phyloP scores from a whole-genome alignment of 2,888 invertebrate species.

The Lordiphosa fenestrarum region DNA sequence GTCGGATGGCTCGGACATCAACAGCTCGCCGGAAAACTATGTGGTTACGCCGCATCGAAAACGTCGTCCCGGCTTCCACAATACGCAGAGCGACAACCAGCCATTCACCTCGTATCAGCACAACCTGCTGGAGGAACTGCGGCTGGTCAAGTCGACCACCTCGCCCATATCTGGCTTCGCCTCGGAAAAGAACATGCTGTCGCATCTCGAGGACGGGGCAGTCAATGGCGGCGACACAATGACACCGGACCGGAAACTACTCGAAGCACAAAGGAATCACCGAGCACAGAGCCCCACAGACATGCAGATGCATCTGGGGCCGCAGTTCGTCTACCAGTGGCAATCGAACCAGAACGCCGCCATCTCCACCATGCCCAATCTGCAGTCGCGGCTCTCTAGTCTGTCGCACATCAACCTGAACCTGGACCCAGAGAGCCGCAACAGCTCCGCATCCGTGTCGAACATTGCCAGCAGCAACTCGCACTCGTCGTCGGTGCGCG shows the following conservation, averaged over 20 bases:
- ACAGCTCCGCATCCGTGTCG: conserved; percentile 47
- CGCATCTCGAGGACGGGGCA: conserved; percentile 72
- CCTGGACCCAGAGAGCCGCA: conserved; percentile 60
- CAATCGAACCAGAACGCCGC: conserved; percentile 77
- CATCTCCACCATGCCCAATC: conserved; percentile 73
- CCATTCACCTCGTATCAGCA: conserved; percentile 92
- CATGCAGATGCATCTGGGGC: conserved; percentile 80
- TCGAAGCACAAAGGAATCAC: conserved; percentile 76
- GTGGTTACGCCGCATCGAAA: conserved; percentile 93
- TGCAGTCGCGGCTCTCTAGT: conserved; percentile 73
- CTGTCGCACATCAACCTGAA: conserved; percentile 69
- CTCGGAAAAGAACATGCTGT: conserved; percentile 74
- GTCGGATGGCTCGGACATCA: conserved; percentile 86
- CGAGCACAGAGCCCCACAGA: conserved; percentile 86
- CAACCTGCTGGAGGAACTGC: conserved; percentile 87
- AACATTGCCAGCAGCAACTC: conserved; percentile 60
- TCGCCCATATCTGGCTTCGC: conserved; percentile 86
- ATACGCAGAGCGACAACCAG: conserved; percentile 92
- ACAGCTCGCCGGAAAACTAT: conserved; percentile 90
- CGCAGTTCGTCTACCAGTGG: conserved; percentile 81
- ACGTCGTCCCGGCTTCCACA: conserved; percentile 92
- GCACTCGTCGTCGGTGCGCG: conserved; percentile 86
- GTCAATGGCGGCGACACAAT: conserved; percentile 76
- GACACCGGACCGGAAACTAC: conserved; percentile 71
- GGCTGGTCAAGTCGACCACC: conserved; percentile 85